These are phyloP conservation scores for Poecile montanus DNA, from an alignment of 2,797 vertebrate species.

Conservation along the genomic window DNA sequence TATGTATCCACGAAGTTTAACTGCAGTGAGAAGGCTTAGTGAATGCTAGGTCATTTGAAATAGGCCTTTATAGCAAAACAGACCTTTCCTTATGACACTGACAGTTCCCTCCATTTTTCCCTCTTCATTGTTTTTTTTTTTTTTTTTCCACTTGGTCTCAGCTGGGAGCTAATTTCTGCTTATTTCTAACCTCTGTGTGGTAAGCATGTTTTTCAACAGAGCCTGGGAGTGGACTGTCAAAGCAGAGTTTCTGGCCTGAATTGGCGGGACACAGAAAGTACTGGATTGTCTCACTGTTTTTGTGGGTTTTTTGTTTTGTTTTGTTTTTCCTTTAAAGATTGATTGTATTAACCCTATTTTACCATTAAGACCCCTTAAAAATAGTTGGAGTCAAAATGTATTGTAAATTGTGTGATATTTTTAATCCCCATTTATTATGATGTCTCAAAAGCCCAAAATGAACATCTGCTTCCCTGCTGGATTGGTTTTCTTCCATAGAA, in stretches of 20 bases:
- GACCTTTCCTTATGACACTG: not conserved
- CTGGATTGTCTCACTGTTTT: not conserved
- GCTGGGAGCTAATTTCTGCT: not conserved
- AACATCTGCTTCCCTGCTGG: not conserved
- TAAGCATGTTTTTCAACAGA: not conserved
- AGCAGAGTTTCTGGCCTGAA: not conserved
- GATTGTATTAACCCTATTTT: not conserved
- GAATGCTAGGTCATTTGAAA: not conserved
- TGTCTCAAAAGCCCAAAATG: not conserved
- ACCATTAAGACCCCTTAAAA: not conserved
- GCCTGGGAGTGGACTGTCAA: not conserved
- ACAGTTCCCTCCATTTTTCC: not conserved
- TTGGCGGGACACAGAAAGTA: not conserved
- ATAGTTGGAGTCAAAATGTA: not conserved
- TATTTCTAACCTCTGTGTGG: not conserved
- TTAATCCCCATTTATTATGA: not conserved
- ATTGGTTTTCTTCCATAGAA: not conserved
- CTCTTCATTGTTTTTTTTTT: not conserved
- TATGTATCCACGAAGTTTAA: not conserved
- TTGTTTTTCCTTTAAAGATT: not conserved
- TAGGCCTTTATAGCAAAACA: not conserved
- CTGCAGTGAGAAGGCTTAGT: not conserved
- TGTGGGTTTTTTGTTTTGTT: too few relatives aligned
- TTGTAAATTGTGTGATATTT: not conserved
- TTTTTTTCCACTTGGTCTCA: not conserved